Percentiles rank a stretch among this genome's conserved stretches.
Evolutionary conservation across 2,797 vertebrate genomes (phyloP).

Genomic region (Neosilurus mollespiculum): DNA sequence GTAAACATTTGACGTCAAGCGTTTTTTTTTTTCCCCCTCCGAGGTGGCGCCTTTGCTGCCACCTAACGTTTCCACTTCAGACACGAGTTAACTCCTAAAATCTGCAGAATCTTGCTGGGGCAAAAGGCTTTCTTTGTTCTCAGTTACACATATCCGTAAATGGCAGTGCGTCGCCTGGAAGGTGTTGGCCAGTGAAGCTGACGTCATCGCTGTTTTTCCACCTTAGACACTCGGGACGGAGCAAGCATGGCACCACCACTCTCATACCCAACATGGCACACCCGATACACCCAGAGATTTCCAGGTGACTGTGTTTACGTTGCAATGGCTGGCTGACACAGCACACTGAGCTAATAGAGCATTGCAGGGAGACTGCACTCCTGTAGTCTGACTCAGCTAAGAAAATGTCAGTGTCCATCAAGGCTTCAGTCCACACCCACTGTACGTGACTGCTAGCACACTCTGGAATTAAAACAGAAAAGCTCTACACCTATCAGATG

Average conservation of each 20-base stretch:
- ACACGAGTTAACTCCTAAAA: conserved; percentile 55
- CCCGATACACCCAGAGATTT: conserved; percentile 39
- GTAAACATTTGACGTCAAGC: conserved; percentile 61
- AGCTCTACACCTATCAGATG: neutral
- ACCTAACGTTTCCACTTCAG: conserved; percentile 69
- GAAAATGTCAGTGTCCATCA: conserved; percentile 40
- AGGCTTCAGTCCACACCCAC: neutral
- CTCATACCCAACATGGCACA: conserved; percentile 37
- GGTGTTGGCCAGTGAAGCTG: conserved; percentile 60
- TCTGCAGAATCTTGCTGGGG: conserved; percentile 38
- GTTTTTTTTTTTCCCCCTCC: conserved; percentile 5
- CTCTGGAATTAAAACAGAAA: neutral
- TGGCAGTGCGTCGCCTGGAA: conserved; percentile 61
- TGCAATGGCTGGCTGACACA: conserved; percentile 55
- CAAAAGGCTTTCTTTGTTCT: conserved; percentile 62
- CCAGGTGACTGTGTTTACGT: conserved; percentile 52
- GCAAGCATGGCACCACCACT: conserved; percentile 46
- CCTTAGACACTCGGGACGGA: conserved; percentile 33
- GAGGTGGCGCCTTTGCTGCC: conserved; percentile 68
- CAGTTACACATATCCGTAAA: conserved; percentile 62
- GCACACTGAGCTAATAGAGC: conserved; percentile 54
- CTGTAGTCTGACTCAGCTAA: conserved; percentile 40
- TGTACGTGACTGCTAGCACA: conserved; percentile 32
- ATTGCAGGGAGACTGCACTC: conserved; percentile 17
- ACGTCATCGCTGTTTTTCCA: conserved; percentile 74